These are phyloP conservation scores for Pogonocherus hispidulus DNA, from an alignment of 2,888 invertebrate species.

Conservation along the genomic window DNA sequence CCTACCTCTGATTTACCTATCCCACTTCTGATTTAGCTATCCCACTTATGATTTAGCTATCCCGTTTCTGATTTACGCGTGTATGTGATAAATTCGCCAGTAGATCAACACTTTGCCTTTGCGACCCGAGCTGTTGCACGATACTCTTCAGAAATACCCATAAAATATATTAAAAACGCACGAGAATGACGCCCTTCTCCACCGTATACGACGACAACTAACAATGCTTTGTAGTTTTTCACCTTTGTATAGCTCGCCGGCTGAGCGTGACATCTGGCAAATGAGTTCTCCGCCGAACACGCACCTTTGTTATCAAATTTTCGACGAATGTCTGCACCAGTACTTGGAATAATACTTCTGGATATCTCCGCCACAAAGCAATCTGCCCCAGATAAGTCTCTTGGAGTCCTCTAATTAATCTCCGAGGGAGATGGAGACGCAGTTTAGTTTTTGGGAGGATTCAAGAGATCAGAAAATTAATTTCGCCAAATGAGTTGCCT, in stretches of 20 bases:
- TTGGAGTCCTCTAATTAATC: not conserved
- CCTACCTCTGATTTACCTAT: too few relatives aligned
- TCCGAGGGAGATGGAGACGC: not conserved
- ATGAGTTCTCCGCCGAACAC: slow-evolving; percentile 21
- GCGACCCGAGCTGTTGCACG: too few relatives aligned
- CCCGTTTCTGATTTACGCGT: too few relatives aligned
- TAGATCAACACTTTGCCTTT: too few relatives aligned
- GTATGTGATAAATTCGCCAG: too few relatives aligned
- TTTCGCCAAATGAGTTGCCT: too few relatives aligned
- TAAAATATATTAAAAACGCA: too few relatives aligned
- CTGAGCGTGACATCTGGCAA: slow-evolving; percentile 27
- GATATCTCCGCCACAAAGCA: not conserved
- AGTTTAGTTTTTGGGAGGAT: not conserved
- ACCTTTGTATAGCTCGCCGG: not conserved
- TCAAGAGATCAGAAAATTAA: not conserved
- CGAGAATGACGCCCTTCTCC: too few relatives aligned
- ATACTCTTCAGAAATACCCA: too few relatives aligned
- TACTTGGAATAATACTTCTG: not conserved
- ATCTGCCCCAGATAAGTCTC: not conserved
- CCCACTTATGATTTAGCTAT: too few relatives aligned
- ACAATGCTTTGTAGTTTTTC: slow-evolving; percentile 28
- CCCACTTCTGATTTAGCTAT: too few relatives aligned
- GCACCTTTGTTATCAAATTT: slow-evolving; percentile 4
- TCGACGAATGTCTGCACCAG: not conserved
- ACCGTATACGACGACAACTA: too few relatives aligned